phyloP scores from a whole-genome alignment of 2,797 vertebrate genomes.

The Chloroceryle amazona region DNA sequence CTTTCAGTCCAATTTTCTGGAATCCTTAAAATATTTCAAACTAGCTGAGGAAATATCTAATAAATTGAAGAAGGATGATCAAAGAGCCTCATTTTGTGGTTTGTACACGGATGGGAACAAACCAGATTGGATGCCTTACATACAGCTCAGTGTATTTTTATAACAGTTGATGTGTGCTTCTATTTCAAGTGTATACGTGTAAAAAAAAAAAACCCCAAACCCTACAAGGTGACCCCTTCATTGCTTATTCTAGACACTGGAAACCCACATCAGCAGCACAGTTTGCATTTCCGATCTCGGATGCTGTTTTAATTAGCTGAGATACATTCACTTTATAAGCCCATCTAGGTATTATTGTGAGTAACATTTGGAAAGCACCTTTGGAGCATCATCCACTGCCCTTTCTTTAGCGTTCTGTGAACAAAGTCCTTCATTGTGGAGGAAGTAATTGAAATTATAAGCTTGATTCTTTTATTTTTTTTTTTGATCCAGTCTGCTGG shows the following conservation, averaged over 20 bases:
- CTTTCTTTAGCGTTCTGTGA: not conserved
- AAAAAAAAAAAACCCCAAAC: not conserved
- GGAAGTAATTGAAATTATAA: not conserved
- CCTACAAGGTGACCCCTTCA: not conserved
- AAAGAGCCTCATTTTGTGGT: not conserved
- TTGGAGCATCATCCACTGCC: not conserved
- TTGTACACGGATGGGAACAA: not conserved
- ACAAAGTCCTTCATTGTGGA: not conserved
- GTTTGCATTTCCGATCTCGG: not conserved
- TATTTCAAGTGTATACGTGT: not conserved
- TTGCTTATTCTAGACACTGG: not conserved
- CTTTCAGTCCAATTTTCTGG: not conserved
- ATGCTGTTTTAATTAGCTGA: not conserved
- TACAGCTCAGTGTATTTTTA: not conserved
- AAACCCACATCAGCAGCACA: not conserved
- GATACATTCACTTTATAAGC: not conserved
- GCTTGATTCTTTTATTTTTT: not conserved
- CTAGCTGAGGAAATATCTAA: not conserved
- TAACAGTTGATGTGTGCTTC: not conserved
- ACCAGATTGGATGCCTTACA: not conserved
- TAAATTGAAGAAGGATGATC: not conserved
- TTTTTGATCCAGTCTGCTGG: conserved; percentile 5
- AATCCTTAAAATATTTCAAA: not conserved
- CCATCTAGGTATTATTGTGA: not conserved
- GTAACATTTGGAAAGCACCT: not conserved